Conservation (phyloP, 2,888 invertebrate genomes). For the Mythimna albipuncta region DNA sequence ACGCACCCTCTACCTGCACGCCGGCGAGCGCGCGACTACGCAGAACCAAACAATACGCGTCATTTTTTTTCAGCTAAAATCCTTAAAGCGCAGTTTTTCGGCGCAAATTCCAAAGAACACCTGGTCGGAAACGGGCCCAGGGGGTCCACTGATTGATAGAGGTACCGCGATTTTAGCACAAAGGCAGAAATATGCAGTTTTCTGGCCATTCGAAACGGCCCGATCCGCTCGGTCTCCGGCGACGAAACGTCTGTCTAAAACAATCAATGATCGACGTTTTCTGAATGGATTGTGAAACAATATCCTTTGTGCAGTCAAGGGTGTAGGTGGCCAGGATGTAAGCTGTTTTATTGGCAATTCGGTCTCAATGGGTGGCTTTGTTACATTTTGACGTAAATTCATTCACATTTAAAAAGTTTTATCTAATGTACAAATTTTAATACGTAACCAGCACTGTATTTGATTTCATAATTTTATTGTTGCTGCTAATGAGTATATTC, state of each 20-base stretch:
- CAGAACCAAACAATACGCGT: conserved; percentile 86
- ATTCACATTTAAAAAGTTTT: conserved; percentile 39
- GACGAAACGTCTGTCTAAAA: conserved; percentile 89
- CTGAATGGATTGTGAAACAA: conserved; percentile 88
- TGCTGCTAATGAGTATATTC: conserved; percentile 2
- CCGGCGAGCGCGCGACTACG: conserved; percentile 78
- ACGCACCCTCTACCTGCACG: conserved; percentile 81
- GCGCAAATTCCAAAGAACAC: conserved; percentile 89
- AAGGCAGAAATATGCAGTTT: conserved; percentile 78
- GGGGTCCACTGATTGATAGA: conserved; percentile 89
- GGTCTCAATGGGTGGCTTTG: conserved; percentile 53
- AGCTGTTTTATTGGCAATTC: conserved; percentile 78
- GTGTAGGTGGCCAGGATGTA: conserved; percentile 82
- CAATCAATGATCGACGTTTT: conserved; percentile 89
- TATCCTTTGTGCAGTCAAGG: conserved; percentile 74
- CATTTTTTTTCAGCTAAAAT: conserved; percentile 82
- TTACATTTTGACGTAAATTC: conserved; percentile 36
- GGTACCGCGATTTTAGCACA: conserved; percentile 82
- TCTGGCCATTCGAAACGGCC: conserved; percentile 74
- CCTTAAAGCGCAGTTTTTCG: conserved; percentile 87
- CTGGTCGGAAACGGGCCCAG: conserved; percentile 90
- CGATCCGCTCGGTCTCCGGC: conserved; percentile 75
- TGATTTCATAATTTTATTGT: not conserved
- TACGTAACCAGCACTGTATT: conserved; percentile 10
- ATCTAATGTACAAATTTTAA: conserved; percentile 17